A percentile compares a stretch with the other conserved stretches of the same genome.
Conservation (phyloP, 2,888 invertebrate species). For the Eudemis profundana region DNA sequence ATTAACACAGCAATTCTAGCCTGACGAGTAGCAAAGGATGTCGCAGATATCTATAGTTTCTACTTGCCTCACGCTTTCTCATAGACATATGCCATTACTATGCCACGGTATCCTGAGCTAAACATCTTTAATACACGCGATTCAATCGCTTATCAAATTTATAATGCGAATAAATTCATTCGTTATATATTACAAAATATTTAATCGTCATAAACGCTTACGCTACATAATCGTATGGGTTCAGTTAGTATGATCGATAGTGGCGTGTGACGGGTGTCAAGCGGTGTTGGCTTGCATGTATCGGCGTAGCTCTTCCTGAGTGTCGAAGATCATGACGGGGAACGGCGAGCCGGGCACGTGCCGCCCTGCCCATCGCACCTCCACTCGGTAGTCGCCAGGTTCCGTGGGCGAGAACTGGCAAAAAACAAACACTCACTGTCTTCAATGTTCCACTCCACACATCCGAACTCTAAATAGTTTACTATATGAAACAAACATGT, state of each 20-base stretch:
- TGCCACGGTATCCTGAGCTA: neutral
- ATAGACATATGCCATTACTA: neutral
- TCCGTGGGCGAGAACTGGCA: conserved; percentile 97
- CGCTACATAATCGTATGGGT: conserved; percentile 16
- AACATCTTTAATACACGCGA: neutral
- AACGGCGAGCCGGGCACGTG: conserved; percentile 99
- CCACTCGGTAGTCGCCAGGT: conserved; percentile 98
- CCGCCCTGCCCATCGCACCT: conserved; percentile 97
- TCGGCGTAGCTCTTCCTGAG: conserved; percentile 96
- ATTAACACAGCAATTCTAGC: conserved; percentile 18
- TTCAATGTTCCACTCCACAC: neutral
- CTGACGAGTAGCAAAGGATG: neutral
- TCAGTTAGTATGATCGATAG: neutral
- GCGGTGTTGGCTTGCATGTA: conserved; percentile 83
- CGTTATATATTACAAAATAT: conserved; percentile 20
- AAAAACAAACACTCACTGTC: conserved; percentile 32
- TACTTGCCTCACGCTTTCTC: neutral
- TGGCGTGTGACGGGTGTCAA: conserved; percentile 47
- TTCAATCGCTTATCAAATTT: neutral
- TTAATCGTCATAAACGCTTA: conserved; percentile 10
- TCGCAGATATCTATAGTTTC: neutral
- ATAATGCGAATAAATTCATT: conserved; percentile 14
- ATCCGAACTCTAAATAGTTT: neutral
- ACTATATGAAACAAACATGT: no score
- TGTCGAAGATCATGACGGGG: conserved; percentile 99